Base-by-base conservation (phyloP, 2,797 vertebrate genomes). In the Propithecus deckenii region DNA sequence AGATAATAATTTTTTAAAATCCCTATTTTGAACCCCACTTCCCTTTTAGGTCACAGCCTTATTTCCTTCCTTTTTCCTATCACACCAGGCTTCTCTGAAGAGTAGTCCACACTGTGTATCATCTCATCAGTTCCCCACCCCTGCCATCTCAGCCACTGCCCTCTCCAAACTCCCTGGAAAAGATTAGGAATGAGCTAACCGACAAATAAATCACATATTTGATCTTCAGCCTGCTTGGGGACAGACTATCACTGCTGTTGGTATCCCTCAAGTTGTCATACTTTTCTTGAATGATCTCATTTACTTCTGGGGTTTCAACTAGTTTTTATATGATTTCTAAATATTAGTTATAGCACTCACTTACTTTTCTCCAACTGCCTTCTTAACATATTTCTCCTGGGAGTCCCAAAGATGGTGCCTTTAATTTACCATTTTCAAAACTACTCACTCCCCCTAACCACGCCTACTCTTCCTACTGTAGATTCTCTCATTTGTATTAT, bases 371-470 rank as follows among this genome's bases (percentile, higher is more conserved):
- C 32, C 12, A 72, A 38, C 28, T 76, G 50, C 22, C 48, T 91
- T 93, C 92, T 94, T 74, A 89, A 79, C 1, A 15, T 59, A 74
- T 35, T 87, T 86, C n/a, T 12, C 17, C 30, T n/a, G n/a, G 13
- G 4, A 86, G 72, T 72, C 76, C 63, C 50, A 80, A 78, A 90
- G 78, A 81, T 35, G 52, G 18, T 50, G 7, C 18, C 41, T 87
- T 96, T 86, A 80, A 76, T 78, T 86, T 72, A 76, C 25, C 80
- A 94, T 87, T 74, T 93, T 89, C 72, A 92, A 89, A 93, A 79
- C 74, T 88, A 85, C 43, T 78, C 59, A 96, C 30, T 30, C 7
- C 81, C 5, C 52, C 41, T 78, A 65, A 61, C 35, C 32, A 74
- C 88, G 43, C 18, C 43, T 92, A 67, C 10, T 69, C 38, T 57